phyloP scores from a whole-genome alignment of 37 sponge, comb jelly and placozoan genomes.

The Diacarnus erythraeanus region DNA sequence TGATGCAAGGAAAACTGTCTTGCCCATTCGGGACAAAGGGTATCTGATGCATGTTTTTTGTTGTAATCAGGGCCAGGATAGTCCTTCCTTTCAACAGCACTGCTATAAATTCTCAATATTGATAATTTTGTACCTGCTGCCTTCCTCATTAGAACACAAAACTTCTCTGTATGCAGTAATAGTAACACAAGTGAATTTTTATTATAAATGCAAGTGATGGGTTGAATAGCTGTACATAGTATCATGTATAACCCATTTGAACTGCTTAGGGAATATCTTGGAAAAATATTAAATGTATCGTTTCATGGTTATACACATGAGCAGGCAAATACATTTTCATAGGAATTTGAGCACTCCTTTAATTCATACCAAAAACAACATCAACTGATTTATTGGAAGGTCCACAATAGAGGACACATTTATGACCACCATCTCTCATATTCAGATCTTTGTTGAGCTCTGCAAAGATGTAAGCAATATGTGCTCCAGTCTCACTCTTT shows the following conservation, averaged over 20 bases:
- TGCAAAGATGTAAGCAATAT: constrained; percentile 68
- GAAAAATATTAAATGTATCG: too few species aligned
- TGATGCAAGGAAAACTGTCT: constrained; percentile 50
- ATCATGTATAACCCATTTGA: neutral
- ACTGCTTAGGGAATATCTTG: too few species aligned
- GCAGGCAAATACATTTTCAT: too few species aligned
- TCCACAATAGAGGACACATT: constrained; percentile 73
- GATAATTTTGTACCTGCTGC: neutral
- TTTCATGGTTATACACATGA: too few species aligned
- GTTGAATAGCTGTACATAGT: too few species aligned
- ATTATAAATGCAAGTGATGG: too few species aligned
- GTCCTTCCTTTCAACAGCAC: constrained; percentile 29
- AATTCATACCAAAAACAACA: constrained; percentile 75
- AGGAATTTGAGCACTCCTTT: too few species aligned
- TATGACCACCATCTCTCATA: neutral
- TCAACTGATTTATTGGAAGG: constrained; percentile 78
- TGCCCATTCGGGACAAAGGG: constrained; percentile 4
- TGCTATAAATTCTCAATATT: constrained; percentile 54
- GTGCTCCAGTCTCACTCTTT: constrained; percentile 78
- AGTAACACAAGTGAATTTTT: too few species aligned
- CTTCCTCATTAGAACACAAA: neutral
- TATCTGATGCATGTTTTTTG: neutral
- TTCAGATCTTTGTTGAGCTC: constrained; percentile 17
- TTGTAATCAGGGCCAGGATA: neutral
- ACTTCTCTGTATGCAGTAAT: constrained; percentile 15